Evolutionary conservation across 2,113 vertebrate species (phyloP), one percentile per base, ranked within the genome.

Genomic region (Heterotis niloticus): DNA sequence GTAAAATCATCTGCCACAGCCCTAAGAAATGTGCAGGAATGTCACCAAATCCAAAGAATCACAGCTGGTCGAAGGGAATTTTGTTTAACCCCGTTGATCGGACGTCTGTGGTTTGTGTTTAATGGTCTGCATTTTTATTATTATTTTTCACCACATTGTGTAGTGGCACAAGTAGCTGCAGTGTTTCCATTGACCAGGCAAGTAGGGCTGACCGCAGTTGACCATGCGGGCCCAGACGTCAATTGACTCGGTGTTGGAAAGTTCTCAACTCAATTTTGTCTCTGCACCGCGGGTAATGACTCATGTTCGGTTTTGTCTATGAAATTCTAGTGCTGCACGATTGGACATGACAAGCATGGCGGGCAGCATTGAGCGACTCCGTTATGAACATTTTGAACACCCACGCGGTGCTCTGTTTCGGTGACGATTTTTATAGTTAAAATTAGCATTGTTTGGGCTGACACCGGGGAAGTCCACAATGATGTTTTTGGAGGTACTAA

Each of bases 401-500:
- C 18, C 28, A 20, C 0, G 14, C 51, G 28, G 24, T 18, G 17
- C 20, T 44, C 68, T 44, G 34, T 44, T 44, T 44, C 34, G 7
- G 34, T 44, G 34, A 44, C 7, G 34, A 44, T 44, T 44, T 4
- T 51, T 29, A 18, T 5, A 44, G 20, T 70, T 70, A 20, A 18
- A 17, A 14, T 44, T 70, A 34, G 28, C 18, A 51, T 13, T 12
- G 20, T 17, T 51, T 62, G 34, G 28, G 76, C 54, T 78, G 56
- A 69, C 26, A 23, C 56, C 26, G 1, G 60, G 57, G 52, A 65
- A 52, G 51, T 29, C 20, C 1, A 62, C 62, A 29, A 70, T 57
- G 23, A 60, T 74, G 28, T 80, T 67, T 59, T 34, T 75, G 66
- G 26, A 56, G 67, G 70, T 76, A 54, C 34, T 44, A 44, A 44